Base-by-base conservation (phyloP, 2,888 invertebrate genomes). In the Microctonus brassicae region DNA sequence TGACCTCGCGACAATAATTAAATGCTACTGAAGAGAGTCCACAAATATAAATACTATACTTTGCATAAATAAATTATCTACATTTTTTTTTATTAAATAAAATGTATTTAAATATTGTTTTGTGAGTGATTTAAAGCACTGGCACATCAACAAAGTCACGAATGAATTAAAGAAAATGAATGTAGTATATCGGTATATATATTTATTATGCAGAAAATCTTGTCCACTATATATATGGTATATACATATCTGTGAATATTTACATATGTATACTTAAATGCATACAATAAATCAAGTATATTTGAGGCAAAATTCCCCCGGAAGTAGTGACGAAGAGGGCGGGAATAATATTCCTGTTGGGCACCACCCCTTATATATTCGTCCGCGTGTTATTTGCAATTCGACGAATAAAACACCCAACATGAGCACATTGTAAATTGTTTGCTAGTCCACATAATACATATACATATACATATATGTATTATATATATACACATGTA, bases 301-400 rank as follows among this genome's bases (percentile, higher is more conserved):
- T 2, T 11, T 55, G n/a, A 26, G 6, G 55, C 11, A 26, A 55
- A 77, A 75, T 75, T 61, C 70, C 70, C 73, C 76, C 79, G 79
- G 78, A 79, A 80, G 81, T 78, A 76, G 79, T 79, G 80, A 75
- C 74, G 72, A 77, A 70, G 70, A 70, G 75, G 82, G 82, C 81
- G 81, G 82, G 80, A 78, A 77, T 77, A 77, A 74, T 76, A 74
- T 68, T 58, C n/a, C 20, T 13, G 13, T 10, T 58, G 69, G 75
- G 79, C 74, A 73, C 79, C 79, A 76, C 80, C 81, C 73, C 72
- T 72, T 67, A n/a, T 67, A n/a, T 20, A 20, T 58, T 58, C 20
- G 33, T 58, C 58, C 34, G 58, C 33, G 34, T 58, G 26, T 57
- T 26, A 26, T 10, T 33, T 58, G 58, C 33, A 29, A 58, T 58